A percentile compares a stretch with the other conserved stretches of the same genome.
These are phyloP conservation scores for Heliopora coerulea DNA, from an alignment of 92 coral and sea anemone genomes.

Conservation along the genomic window DNA sequence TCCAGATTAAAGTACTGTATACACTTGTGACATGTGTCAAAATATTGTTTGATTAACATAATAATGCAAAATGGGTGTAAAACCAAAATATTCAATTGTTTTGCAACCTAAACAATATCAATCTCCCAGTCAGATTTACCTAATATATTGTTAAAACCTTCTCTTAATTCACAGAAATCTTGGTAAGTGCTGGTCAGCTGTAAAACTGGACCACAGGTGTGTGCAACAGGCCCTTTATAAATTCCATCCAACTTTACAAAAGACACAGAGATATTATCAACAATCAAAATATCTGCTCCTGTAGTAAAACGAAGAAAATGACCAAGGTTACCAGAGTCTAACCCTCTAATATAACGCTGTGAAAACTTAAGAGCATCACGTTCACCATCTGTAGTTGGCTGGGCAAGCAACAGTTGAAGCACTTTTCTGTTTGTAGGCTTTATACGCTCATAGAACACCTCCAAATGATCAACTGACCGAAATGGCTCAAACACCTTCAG, in stretches of 20 bases:
- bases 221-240: conserved; percentile 36
- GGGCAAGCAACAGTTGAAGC: conserved; percentile 1
- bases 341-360: conserved; percentile 7
- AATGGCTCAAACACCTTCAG: conserved; percentile 19
- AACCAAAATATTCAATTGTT: no score
- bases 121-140: conserved; percentile 36
- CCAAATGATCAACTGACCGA: conserved; percentile 10
- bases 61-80: conserved; percentile 9
- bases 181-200: conserved; percentile 45
- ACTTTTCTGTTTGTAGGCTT: conserved; percentile 16
- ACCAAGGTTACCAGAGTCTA: neutral
- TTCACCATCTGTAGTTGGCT: conserved; percentile 25
- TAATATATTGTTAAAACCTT: conserved; percentile 38
- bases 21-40: no score
- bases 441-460: conserved; percentile 1
- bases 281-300: conserved; percentile 44
- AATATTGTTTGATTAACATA: conserved; percentile 36
- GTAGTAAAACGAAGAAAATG: conserved; percentile 36
- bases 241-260: conserved; percentile 37
- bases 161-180: conserved; percentile 43
- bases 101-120: conserved; percentile 46
- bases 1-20: no score
- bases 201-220: conserved; percentile 48
- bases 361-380: conserved; percentile 15
- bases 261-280: conserved; percentile 2